Conservation (phyloP, 2,113 vertebrate species). For the Myiagra hebetior region DNA sequence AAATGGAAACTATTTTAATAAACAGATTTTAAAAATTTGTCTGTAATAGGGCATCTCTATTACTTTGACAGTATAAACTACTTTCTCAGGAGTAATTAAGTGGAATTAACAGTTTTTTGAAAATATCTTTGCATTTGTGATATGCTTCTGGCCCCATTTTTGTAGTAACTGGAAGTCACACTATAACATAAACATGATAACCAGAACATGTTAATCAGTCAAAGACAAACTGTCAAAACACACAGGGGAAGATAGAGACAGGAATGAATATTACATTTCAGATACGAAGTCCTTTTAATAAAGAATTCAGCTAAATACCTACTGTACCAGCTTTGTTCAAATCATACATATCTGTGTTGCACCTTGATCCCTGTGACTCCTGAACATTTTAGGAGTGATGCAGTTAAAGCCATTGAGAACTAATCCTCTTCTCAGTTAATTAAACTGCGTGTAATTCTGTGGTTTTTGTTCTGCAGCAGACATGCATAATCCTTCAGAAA, state of each 20-base stretch:
- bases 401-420: not conserved
- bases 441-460: not conserved
- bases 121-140: not conserved
- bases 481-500: not conserved
- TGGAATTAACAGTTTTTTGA: not conserved
- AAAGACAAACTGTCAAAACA: not conserved
- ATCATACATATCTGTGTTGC: not conserved
- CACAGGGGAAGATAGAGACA: not conserved
- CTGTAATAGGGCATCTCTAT: not conserved
- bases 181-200: not conserved
- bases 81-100: constrained; percentile 10
- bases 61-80: not conserved
- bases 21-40: not conserved
- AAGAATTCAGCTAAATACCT: not conserved
- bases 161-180: not conserved
- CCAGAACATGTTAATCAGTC: not conserved
- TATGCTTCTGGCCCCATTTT: not conserved
- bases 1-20: constrained; percentile 40
- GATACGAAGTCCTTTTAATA: not conserved
- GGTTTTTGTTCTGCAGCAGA: not conserved
- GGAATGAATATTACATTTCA: not conserved
- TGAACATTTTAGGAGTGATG: not conserved
- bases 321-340: not conserved
- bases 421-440: not conserved
- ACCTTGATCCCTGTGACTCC: not conserved